phyloP scores from a whole-genome alignment of 35 echinoderm and acorn worm species.

The Apostichopus parvimensis region DNA sequence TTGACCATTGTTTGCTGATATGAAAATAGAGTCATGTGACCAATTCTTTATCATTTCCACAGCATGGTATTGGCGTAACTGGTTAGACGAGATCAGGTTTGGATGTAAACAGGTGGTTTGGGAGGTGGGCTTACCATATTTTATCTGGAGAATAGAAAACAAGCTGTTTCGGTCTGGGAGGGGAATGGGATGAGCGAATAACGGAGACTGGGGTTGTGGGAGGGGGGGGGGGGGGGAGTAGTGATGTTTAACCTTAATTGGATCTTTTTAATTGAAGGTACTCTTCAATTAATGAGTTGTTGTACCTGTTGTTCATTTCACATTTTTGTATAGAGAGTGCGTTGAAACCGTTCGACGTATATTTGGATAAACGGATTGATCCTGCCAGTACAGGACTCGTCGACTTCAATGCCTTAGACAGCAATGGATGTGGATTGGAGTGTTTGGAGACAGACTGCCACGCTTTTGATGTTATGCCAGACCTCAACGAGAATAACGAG shows the following conservation, averaged over 20 bases:
- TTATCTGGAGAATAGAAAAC: no score
- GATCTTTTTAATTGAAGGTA: no score
- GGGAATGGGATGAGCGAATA: no score
- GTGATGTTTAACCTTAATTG: background rate
- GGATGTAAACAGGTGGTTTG: no score
- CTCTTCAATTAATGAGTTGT: background rate
- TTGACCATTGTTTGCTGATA: no score
- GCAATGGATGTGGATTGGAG: slow-evolving; percentile 10
- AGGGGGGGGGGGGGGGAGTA: background rate
- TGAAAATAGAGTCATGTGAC: no score
- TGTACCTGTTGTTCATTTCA: background rate
- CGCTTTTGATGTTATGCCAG: slow-evolving; percentile 35
- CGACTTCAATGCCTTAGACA: background rate
- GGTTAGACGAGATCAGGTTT: no score
- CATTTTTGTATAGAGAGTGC: slow-evolving; percentile 10
- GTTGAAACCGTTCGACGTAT: slow-evolving; percentile 34
- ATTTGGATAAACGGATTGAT: slow-evolving; percentile 8
- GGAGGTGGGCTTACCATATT: no score
- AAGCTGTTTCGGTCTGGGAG: no score
- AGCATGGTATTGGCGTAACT: no score
- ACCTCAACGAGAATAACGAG: slow-evolving; percentile 15
- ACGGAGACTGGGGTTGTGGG: no score
- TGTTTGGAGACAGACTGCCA: slow-evolving; percentile 14
- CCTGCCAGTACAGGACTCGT: background rate
- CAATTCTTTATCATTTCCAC: no score